A percentile compares a stretch with the other conserved stretches of the same genome.
Evolutionary conservation across 2,797 vertebrate species (phyloP).

Genomic region (Phaenicophaeus curvirostris): DNA sequence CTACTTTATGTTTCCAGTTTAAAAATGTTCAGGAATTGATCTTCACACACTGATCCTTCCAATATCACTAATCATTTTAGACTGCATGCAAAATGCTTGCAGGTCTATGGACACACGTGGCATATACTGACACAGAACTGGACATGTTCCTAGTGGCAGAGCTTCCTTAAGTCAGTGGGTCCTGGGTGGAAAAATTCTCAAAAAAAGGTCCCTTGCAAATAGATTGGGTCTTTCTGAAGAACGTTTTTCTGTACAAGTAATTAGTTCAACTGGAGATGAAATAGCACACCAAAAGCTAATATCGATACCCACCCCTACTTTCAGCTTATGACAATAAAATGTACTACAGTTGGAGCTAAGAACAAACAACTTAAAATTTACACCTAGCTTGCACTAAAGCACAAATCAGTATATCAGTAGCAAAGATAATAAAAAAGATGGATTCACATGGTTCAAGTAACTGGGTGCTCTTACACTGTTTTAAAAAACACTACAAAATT

Average conservation of each 20-base stretch:
- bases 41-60: background rate
- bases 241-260: background rate
- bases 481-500: background rate
- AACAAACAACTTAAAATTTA: background rate
- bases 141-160: accelerated
- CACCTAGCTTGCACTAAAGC: background rate
- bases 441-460: background rate
- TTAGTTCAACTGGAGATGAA: background rate
- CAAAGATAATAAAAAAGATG: background rate
- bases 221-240: background rate
- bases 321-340: background rate
- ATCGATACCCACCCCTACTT: background rate
- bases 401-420: background rate
- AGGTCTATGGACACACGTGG: background rate
- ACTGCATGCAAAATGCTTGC: background rate
- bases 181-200: background rate
- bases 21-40: background rate
- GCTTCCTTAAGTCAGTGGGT: background rate
- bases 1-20: background rate
- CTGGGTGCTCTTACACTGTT: background rate
- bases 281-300: background rate
- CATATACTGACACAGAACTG: background rate
- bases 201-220: background rate
- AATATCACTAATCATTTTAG: background rate
- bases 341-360: background rate